Percentiles rank a stretch among this genome's conserved stretches.
Evolutionary conservation across 2,888 invertebrate species (phyloP).

Genomic region (Meghimatium bilineatum): DNA sequence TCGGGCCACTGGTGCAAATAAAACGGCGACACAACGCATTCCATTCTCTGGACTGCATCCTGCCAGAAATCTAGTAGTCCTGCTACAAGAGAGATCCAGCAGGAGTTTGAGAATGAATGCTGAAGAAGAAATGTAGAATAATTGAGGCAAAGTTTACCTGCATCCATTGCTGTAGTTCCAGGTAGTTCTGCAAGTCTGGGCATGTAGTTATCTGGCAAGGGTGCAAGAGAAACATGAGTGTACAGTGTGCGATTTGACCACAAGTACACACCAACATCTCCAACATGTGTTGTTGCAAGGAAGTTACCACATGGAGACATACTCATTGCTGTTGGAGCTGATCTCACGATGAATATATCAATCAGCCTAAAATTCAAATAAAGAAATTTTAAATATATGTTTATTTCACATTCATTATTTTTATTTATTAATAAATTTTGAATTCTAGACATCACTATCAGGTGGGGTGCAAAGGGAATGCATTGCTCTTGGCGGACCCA

Average conservation of each 20-base stretch:
- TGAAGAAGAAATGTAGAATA: too few relatives aligned
- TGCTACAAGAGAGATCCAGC: too few relatives aligned
- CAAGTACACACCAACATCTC: slow-evolving; percentile 91
- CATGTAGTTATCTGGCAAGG: slow-evolving; percentile 78
- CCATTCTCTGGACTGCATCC: too few relatives aligned
- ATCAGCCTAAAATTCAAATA: slow-evolving; percentile 74
- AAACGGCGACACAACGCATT: too few relatives aligned
- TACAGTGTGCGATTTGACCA: slow-evolving; percentile 95
- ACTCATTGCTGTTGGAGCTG: slow-evolving; percentile 88
- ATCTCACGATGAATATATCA: slow-evolving; percentile 82
- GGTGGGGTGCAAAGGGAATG: too few relatives aligned
- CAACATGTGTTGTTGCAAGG: slow-evolving; percentile 91
- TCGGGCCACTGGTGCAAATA: too few relatives aligned
- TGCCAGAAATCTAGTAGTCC: too few relatives aligned
- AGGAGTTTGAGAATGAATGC: too few relatives aligned
- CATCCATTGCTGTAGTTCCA: slow-evolving; percentile 57
- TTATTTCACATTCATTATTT: too few relatives aligned
- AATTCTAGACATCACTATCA: too few relatives aligned
- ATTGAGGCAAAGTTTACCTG: slow-evolving; percentile 52
- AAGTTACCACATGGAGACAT: slow-evolving; percentile 95
- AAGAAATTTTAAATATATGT: not conserved
- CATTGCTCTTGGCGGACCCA: too few relatives aligned
- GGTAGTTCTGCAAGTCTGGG: slow-evolving; percentile 74
- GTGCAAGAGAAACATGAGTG: slow-evolving; percentile 84
- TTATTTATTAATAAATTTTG: too few relatives aligned